Percentiles rank a stretch among this genome's conserved stretches.
Conservation (phyloP, 2,888 invertebrate species). For the Aplocera efformata region DNA sequence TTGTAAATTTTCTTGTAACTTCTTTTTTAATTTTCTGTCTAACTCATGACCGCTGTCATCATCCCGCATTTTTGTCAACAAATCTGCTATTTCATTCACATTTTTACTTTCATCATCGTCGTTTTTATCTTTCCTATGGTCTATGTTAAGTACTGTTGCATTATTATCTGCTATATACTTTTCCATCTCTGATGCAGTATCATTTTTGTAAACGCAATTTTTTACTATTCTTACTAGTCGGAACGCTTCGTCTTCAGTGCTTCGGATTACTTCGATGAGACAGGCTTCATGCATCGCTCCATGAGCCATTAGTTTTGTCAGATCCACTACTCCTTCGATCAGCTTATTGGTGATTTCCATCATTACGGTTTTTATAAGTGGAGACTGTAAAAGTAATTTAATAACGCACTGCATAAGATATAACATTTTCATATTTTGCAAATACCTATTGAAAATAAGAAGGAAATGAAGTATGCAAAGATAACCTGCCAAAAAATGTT, state of each 20-base stretch:
- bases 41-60: constrained; percentile 38
- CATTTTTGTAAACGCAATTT: constrained; percentile 47
- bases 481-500: too few relatives aligned
- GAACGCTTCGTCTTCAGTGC: constrained; percentile 64
- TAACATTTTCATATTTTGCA: not conserved
- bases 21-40: constrained; percentile 44
- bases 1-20: constrained; percentile 43
- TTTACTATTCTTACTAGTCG: constrained; percentile 43
- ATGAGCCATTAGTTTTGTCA: constrained; percentile 70
- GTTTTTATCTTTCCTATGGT: constrained; percentile 21
- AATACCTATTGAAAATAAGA: too few relatives aligned
- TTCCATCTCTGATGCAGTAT: constrained; percentile 33
- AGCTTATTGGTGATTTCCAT: constrained; percentile 65
- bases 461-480: too few relatives aligned
- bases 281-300: constrained; percentile 77
- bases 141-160: constrained; percentile 57
- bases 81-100: constrained; percentile 43
- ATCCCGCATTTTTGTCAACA: constrained; percentile 51
- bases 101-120: constrained; percentile 27
- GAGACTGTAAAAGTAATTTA: constrained; percentile 53
- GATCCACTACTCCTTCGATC: constrained; percentile 58
- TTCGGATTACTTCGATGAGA: constrained; percentile 67
- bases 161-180: constrained; percentile 51
- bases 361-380: constrained; percentile 63
- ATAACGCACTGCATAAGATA: not conserved